Percentiles rank a stretch among this genome's conserved stretches.
phyloP scores from a whole-genome alignment of 2,113 vertebrate genomes.

The human (Homo sapiens) region GRCh38 chr7:10869001-10869500 shows the following conservation, averaged over 20 bases:
- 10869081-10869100: not conserved
- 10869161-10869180: not conserved
- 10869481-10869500: not conserved
- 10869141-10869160: not conserved
- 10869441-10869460: conserved; percentile 1
- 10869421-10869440: not conserved
- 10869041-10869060: not conserved
- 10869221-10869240: not conserved
- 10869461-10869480: not conserved
- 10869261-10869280: not conserved
- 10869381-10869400: not conserved
- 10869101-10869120: not conserved
- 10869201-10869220: not conserved
- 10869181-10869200: not conserved
- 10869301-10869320: not conserved
- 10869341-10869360: not conserved
- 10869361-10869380: not conserved
- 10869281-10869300: not conserved
- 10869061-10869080: not conserved
- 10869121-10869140: not conserved
- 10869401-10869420: not conserved
- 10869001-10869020: no score
- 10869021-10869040: not conserved
- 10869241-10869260: not conserved
- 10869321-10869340: not conserved